phyloP scores from a whole-genome alignment of 2,113 vertebrate genomes.

The Butorides virescens region DNA sequence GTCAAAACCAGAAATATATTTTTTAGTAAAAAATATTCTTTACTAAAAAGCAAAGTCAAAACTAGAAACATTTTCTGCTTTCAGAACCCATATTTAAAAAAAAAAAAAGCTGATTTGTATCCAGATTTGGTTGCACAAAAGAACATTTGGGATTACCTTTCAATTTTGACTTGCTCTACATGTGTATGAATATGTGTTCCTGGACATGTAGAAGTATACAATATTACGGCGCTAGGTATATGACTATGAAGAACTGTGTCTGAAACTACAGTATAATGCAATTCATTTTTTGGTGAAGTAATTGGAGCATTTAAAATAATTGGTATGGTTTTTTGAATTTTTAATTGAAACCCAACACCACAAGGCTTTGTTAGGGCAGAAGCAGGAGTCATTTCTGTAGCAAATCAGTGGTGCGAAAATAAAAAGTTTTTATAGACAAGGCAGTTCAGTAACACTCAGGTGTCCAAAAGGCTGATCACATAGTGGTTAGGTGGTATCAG shows the following conservation, averaged over 20 bases:
- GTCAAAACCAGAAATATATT: neutral
- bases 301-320: neutral
- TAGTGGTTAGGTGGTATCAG: neutral
- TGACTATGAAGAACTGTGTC: neutral
- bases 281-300: neutral
- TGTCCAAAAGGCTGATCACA: neutral
- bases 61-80: neutral
- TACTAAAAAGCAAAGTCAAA: neutral
- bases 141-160: neutral
- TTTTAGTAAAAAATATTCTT: neutral
- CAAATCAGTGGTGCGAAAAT: neutral
- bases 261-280: neutral
- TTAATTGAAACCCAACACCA: neutral
- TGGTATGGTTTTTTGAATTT: neutral
- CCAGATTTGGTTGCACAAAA: neutral
- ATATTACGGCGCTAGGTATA: neutral
- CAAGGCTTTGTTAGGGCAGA: neutral
- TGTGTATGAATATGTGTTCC: neutral
- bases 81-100: neutral
- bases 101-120: neutral
- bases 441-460: neutral
- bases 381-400: neutral
- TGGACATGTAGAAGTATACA: neutral
- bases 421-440: neutral
- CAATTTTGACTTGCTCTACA: neutral